A percentile compares a stretch with the other conserved stretches of the same genome.
Conservation (phyloP, 2,888 invertebrate species). For the Boloria selene region DNA sequence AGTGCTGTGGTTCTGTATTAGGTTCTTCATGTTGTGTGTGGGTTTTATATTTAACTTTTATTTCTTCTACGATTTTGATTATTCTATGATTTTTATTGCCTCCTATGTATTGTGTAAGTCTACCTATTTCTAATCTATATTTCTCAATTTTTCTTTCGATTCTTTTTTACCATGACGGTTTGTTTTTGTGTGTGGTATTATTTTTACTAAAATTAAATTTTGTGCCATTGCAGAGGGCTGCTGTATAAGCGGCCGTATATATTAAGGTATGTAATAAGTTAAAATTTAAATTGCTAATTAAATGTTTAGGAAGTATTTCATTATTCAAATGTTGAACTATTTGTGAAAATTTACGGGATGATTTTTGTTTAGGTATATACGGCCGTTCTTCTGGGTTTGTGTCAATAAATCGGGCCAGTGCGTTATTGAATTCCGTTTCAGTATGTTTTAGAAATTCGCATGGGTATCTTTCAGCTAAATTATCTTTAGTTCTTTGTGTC, state of each 20-base stretch:
- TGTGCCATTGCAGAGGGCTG: constrained; percentile 18
- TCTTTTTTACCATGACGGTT: constrained; percentile 31
- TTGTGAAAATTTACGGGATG: constrained; percentile 26
- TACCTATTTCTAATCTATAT: constrained; percentile 27
- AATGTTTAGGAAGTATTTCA: constrained; percentile 22
- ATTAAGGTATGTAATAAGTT: constrained; percentile 14
- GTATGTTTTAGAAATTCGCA: too few relatives aligned
- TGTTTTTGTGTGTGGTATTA: not conserved
- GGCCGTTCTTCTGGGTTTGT: constrained; percentile 12
- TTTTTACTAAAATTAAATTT: constrained; percentile 17
- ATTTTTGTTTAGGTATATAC: constrained; percentile 34
- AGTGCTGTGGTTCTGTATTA: constrained; percentile 13
- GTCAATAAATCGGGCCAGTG: not conserved
- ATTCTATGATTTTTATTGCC: constrained; percentile 20
- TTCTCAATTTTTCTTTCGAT: constrained; percentile 24
- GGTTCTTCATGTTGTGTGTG: constrained; percentile 22
- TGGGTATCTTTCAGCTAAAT: too few relatives aligned
- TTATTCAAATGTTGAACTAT: constrained; percentile 29
- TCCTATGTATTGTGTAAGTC: constrained; percentile 23
- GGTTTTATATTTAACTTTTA: constrained; percentile 8
- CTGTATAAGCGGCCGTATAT: constrained; percentile 33
- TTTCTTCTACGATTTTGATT: constrained; percentile 3
- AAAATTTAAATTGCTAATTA: constrained; percentile 16
- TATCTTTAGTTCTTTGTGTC: too few relatives aligned
- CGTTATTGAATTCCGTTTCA: not conserved